Base-by-base conservation (phyloP, 2,888 invertebrate genomes). In the Tetheella fluctuosa region DNA sequence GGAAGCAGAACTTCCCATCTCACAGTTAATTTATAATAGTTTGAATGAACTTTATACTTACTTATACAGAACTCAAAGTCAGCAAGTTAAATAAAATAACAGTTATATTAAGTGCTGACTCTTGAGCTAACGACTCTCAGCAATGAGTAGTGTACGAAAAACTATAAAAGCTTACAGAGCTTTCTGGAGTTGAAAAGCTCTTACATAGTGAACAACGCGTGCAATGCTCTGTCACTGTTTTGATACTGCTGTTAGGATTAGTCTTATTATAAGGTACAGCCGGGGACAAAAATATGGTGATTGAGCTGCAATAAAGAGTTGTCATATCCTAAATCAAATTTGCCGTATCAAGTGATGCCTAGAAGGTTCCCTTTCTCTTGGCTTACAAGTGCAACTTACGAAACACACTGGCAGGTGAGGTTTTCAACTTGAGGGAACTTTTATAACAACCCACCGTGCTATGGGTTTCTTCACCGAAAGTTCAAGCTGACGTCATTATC, bases 151-250 rank as follows among this genome's bases (percentile, higher is more conserved):
- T 20, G 54, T 10, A 37, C 34, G 55, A 55, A 55, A 30, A 55
- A 55, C 55, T 55, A 20, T 55, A 34, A 34, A 34, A 55, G 23
- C 34, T 55, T 34, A 55, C 23, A 37, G 1, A 55, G 23, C 20
- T 55, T 6, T 15, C 17, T n/a, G 23, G 15, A 17, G 52, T 52
- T 58, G 39, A 57, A 59, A 57, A 37, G 64, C 56, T 58, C 61
- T 63, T 59, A 48, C 39, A 39, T 34, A 2, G 34, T 2, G 13
- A 34, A 39, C 39, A 39, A 39, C 5, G 39, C n/a, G 39, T 39
- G 39, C 5, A 39, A 39, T 5, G 2, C 34, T 37, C 15, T 39
- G 39, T 39, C 39, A 39, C 39, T 39, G 6, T n/a, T 39, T 4
- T 39, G 39, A 39, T 39, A 39, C n/a, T n/a, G 34, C 13, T 30